Evolutionary conservation across 1,140 invertebrate genomes (phyloP).

Genomic region (Tenebrio molitor): DNA sequence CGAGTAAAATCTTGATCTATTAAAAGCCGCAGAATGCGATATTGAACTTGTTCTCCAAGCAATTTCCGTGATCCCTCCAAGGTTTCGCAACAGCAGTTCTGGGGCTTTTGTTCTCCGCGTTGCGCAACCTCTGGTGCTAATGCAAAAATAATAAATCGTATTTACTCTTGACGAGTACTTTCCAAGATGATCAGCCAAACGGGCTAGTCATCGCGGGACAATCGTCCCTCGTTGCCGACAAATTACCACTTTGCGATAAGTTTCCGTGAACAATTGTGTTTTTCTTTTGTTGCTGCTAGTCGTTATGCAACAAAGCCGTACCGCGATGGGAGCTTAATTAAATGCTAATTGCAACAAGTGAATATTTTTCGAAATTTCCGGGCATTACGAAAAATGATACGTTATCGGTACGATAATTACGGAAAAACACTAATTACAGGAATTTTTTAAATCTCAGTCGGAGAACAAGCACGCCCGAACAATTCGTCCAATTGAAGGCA

Average conservation of each 20-base stretch:
- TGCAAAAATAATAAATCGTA: background rate
- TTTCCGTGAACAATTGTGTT: background rate
- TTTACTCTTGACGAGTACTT: background rate
- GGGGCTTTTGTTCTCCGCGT: too few species aligned
- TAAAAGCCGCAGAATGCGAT: background rate
- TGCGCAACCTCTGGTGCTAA: background rate
- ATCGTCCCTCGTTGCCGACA: too few species aligned
- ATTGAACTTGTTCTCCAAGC: background rate
- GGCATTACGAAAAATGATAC: background rate
- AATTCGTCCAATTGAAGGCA: too few species aligned
- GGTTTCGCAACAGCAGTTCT: background rate
- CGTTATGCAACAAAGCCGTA: background rate
- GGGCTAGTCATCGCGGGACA: too few species aligned
- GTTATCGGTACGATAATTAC: background rate
- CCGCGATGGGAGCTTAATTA: too few species aligned
- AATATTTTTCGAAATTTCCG: background rate
- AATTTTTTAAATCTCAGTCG: too few species aligned
- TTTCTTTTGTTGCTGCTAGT: background rate
- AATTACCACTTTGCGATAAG: too few species aligned
- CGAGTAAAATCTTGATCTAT: too few species aligned
- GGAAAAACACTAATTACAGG: conserved; percentile 25
- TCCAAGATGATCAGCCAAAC: too few species aligned
- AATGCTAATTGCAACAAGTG: conserved; percentile 3
- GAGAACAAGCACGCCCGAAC: too few species aligned
- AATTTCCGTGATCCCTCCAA: too few species aligned